A percentile compares a stretch with the other conserved stretches of the same genome.
Conservation (phyloP, 1,140 invertebrate species). For the Kradibia gibbosae region DNA sequence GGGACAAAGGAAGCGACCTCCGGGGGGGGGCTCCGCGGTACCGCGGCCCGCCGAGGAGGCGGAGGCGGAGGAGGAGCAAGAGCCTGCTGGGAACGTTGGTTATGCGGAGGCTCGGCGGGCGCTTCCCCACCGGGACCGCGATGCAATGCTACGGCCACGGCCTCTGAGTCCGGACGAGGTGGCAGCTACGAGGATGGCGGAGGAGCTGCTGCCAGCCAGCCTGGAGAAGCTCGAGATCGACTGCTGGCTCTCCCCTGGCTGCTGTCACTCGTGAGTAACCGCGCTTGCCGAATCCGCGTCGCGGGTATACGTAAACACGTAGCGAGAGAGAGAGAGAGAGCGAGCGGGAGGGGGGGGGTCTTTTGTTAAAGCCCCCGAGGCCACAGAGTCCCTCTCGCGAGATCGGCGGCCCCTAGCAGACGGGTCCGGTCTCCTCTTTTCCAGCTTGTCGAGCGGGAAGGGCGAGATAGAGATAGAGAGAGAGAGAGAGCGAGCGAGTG, state of each 20-base stretch:
- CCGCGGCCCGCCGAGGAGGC: not conserved
- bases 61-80: not conserved
- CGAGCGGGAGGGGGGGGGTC: not conserved
- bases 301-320: not conserved
- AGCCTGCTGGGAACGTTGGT: not conserved
- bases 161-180: conserved; percentile 49
- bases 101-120: conserved; percentile 34
- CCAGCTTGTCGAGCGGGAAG: no score
- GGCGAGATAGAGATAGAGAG: no score
- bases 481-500: no score
- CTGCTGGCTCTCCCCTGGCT: conserved; percentile 47
- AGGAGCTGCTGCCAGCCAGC: conserved; percentile 64
- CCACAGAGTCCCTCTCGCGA: no score
- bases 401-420: no score
- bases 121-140: conserved; percentile 30
- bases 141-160: conserved; percentile 55
- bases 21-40: not conserved
- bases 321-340: not conserved
- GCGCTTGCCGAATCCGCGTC: not conserved
- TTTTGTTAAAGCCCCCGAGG: not conserved
- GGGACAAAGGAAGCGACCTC: not conserved
- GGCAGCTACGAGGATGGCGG: conserved; percentile 61
- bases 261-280: conserved; percentile 30
- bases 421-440: no score
- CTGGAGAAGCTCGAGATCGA: conserved; percentile 70